Evolutionary conservation across 2,888 invertebrate species (phyloP).

Genomic region (Pristionchus entomophagus): DNA sequence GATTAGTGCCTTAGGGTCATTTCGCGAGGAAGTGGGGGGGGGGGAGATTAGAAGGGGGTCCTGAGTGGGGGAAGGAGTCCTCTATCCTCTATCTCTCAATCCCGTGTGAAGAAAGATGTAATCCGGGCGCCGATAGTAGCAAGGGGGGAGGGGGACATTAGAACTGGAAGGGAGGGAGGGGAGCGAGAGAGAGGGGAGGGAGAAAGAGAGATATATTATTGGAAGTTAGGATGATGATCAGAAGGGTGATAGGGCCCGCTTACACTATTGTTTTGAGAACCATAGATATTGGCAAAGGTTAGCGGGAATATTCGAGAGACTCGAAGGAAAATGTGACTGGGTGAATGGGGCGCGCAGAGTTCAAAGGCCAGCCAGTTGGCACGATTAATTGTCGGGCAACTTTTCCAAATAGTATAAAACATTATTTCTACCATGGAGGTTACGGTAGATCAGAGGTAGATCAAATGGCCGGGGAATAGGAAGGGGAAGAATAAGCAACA

Average conservation of each 20-base stretch:
- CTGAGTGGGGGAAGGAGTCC: slow-evolving; percentile 1
- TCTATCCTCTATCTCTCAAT: too few relatives aligned
- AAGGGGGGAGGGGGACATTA: slow-evolving; percentile 9
- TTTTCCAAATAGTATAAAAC: background rate
- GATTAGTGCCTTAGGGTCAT: slow-evolving; percentile 20
- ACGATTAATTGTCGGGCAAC: too few relatives aligned
- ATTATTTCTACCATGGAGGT: background rate
- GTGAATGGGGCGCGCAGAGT: too few relatives aligned
- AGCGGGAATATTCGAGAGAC: too few relatives aligned
- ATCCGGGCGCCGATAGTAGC: slow-evolving; percentile 29
- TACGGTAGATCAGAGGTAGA: background rate
- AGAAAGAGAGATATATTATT: background rate
- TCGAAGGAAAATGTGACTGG: too few relatives aligned
- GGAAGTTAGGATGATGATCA: background rate
- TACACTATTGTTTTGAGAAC: slow-evolving; percentile 29
- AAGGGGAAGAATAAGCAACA: background rate
- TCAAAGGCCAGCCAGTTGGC: too few relatives aligned
- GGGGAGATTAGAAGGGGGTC: background rate
- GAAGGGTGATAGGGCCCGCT: background rate
- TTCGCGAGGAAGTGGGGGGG: background rate
- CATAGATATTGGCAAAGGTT: too few relatives aligned
- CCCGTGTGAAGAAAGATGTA: slow-evolving; percentile 29
- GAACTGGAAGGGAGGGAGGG: slow-evolving; percentile 4
- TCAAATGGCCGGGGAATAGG: slow-evolving; percentile 20
- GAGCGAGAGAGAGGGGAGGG: background rate